Base-by-base conservation (phyloP, 2,113 vertebrate species). In the Aegotheles bennettii region DNA sequence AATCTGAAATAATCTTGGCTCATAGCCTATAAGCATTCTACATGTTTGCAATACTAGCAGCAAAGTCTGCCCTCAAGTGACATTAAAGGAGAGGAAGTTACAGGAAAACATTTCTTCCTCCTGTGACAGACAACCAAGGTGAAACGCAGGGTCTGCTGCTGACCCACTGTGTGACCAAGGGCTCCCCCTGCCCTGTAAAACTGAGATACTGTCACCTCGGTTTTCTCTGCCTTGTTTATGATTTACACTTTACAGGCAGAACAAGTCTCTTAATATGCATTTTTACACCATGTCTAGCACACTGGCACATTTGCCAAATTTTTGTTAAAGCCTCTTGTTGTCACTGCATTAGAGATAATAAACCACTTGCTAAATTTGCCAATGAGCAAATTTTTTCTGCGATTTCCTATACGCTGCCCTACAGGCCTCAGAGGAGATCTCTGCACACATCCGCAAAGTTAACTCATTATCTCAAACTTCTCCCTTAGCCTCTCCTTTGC, bases 11-110 rank as follows among this genome's bases (percentile, higher is more conserved):
- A 24, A 35, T 24, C 13, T 63, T 42, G n/a, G 20, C 24, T 82
- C 23, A 89, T 35, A 60, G 53, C 6, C 10, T 17, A 23, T 5
- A 35, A 33, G 53, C 31, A 65, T 74, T 64, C 59, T 80, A 0
- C 38, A n/a, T 10, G 17, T 70, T 81, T 35, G 20, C 71, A 88
- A 19, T 71, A 81, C 19, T 24, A 67, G 43, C 35, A 80, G 83
- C 36, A 67, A 95, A 96, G 94, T 77, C 93, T 97, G 92, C 95
- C 96, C 96, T 95, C 95, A 95, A 95, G 93, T 97, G 94, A 90
- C 79, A 33, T 11, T 54, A 21, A 31, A 65, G 48, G 42, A 63
- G 25, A 71, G 11, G 63, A 63, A 83, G 25, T 33, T 35, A 11
- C 0, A 16, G 54, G 3, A 7, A 42, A 80, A 53, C 59, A 15